These are phyloP conservation scores for Acrobasis repandana DNA, from an alignment of 2,888 invertebrate genomes.

Conservation along the genomic window DNA sequence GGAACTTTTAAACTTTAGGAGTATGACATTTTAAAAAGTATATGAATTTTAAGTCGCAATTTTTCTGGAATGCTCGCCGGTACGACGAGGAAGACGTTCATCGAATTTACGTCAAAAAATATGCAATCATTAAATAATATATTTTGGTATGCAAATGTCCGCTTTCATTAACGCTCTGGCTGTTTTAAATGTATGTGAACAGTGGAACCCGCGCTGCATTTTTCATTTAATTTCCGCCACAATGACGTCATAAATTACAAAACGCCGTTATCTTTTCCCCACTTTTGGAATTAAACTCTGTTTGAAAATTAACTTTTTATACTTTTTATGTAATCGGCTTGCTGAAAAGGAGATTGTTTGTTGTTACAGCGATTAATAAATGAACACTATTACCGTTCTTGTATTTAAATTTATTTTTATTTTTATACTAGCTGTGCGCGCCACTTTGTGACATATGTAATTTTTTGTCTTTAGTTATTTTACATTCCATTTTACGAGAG, in stretches of 20 bases:
- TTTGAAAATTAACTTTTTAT: constrained; percentile 40
- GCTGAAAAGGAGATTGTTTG: neutral
- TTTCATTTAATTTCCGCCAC: constrained; percentile 64
- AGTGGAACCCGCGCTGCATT: constrained; percentile 42
- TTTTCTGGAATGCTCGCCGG: too few relatives aligned
- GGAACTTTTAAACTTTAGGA: too few relatives aligned
- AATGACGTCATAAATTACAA: constrained; percentile 65
- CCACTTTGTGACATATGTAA: too few relatives aligned
- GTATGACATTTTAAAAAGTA: too few relatives aligned
- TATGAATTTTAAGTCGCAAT: too few relatives aligned
- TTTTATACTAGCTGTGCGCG: too few relatives aligned
- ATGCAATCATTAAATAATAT: neutral
- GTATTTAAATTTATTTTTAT: too few relatives aligned
- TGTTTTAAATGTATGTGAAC: constrained; percentile 30
- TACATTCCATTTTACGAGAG: too few relatives aligned
- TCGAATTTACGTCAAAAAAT: neutral
- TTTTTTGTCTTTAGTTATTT: too few relatives aligned
- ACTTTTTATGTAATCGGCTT: neutral
- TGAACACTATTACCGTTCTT: too few relatives aligned
- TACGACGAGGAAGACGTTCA: too few relatives aligned
- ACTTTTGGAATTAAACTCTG: constrained; percentile 57
- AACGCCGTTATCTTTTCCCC: constrained; percentile 60
- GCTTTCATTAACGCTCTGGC: constrained; percentile 14
- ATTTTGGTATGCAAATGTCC: constrained; percentile 4
- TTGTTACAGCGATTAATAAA: neutral